Percentiles rank a stretch among this genome's conserved stretches.
Evolutionary conservation across 1,140 invertebrate genomes (phyloP).

Genomic region (Drosophila arizonae): DNA sequence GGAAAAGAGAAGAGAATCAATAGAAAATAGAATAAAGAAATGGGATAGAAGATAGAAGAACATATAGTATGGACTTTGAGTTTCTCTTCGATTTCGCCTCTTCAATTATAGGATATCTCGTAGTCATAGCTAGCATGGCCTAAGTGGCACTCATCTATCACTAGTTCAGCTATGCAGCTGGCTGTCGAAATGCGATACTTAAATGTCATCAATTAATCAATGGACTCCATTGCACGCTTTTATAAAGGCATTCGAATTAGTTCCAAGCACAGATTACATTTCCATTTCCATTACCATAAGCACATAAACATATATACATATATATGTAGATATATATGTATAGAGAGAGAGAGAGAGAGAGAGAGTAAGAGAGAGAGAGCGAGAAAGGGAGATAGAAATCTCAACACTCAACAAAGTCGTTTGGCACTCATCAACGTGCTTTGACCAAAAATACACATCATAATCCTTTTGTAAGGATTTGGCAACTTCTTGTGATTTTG

Average conservation of each 20-base stretch:
- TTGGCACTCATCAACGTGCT: conserved; percentile 52
- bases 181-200: conserved; percentile 8
- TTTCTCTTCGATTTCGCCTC: neutral
- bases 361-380: neutral
- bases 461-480: conserved; percentile 80
- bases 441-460: conserved; percentile 78
- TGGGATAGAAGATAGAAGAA: too few relatives aligned
- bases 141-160: neutral
- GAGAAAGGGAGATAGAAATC: conserved; percentile 13
- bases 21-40: too few relatives aligned
- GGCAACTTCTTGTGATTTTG: conserved; percentile 55
- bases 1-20: too few relatives aligned
- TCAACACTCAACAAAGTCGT: conserved; percentile 54
- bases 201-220: conserved; percentile 46
- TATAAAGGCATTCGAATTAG: conserved; percentile 2
- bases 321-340: conserved; percentile 9
- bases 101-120: neutral
- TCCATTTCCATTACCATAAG: conserved; percentile 26
- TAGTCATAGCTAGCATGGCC: neutral
- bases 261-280: conserved; percentile 6
- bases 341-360: conserved; percentile 29
- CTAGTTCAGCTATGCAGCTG: conserved; percentile 5
- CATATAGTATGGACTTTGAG: neutral
- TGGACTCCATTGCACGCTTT: conserved; percentile 12
- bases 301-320: neutral